These are phyloP conservation scores for Ellobius talpinus DNA, from an alignment of 2,113 vertebrate species.

Conservation along the genomic window DNA sequence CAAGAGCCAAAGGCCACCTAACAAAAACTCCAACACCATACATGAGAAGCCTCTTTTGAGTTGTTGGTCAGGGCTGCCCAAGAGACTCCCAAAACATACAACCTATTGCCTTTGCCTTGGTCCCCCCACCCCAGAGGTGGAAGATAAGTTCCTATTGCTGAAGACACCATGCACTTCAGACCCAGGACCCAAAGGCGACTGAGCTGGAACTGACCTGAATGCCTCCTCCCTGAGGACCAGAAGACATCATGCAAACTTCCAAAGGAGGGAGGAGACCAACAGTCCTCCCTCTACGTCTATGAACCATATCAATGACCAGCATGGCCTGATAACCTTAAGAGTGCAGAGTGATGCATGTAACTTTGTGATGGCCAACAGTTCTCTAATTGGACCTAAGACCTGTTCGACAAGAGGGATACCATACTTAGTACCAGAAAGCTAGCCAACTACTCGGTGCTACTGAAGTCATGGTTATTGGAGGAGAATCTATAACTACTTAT, in stretches of 20 bases:
- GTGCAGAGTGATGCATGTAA: too few species aligned
- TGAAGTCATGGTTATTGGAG: neutral
- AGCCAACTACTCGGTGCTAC: neutral
- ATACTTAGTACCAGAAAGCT: neutral
- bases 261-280: neutral
- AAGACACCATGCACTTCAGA: neutral
- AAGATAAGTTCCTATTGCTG: neutral
- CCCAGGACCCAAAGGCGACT: neutral
- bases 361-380: neutral
- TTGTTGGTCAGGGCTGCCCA: neutral
- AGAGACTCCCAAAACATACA: neutral
- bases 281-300: neutral
- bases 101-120: neutral
- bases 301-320: neutral
- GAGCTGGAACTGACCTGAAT: neutral
- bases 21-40: neutral
- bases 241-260: neutral
- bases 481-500: neutral
- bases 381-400: neutral
- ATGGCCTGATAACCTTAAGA: neutral
- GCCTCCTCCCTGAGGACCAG: neutral
- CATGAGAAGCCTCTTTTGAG: neutral
- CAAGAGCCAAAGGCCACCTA: neutral
- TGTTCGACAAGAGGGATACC: neutral
- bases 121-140: neutral